These are phyloP conservation scores for Ceratina calcarata DNA, from an alignment of 1,140 invertebrate species.

Conservation along the genomic window DNA sequence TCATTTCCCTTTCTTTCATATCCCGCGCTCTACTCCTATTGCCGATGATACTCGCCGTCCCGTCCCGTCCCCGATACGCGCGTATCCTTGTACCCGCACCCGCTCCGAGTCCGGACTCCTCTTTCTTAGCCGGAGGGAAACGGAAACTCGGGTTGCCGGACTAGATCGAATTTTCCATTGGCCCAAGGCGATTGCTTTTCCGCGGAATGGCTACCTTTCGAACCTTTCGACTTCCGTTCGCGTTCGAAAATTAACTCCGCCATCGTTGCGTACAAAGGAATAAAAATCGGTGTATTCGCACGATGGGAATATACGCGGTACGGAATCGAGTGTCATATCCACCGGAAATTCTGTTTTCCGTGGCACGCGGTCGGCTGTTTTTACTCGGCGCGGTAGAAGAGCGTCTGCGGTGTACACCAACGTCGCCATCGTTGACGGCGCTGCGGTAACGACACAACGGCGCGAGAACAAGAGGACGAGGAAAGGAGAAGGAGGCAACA, in stretches of 20 bases:
- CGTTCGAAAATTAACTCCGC: not conserved
- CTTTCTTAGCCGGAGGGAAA: not conserved
- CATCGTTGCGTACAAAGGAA: not conserved
- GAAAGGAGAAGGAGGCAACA: not conserved
- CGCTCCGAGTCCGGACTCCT: not conserved
- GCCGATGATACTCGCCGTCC: slow-evolving; percentile 21
- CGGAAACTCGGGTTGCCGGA: not conserved
- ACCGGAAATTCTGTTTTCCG: not conserved
- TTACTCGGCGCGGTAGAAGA: not conserved
- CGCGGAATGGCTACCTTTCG: not conserved
- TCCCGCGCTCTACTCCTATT: not conserved
- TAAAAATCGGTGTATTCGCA: not conserved
- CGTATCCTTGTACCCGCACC: not conserved
- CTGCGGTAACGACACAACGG: not conserved
- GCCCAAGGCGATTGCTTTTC: not conserved
- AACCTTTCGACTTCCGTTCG: not conserved
- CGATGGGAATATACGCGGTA: not conserved
- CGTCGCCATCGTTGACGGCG: not conserved
- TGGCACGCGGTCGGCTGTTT: not conserved
- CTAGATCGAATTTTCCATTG: slow-evolving; percentile 8
- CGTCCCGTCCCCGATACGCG: not conserved
- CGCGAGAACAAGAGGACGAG: not conserved
- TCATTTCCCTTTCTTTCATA: slow-evolving; percentile 44
- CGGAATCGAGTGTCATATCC: slow-evolving; percentile 4
- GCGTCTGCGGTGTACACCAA: not conserved